phyloP scores from a whole-genome alignment of 2,797 vertebrate genomes.

The Oreonectes daqikongensis region DNA sequence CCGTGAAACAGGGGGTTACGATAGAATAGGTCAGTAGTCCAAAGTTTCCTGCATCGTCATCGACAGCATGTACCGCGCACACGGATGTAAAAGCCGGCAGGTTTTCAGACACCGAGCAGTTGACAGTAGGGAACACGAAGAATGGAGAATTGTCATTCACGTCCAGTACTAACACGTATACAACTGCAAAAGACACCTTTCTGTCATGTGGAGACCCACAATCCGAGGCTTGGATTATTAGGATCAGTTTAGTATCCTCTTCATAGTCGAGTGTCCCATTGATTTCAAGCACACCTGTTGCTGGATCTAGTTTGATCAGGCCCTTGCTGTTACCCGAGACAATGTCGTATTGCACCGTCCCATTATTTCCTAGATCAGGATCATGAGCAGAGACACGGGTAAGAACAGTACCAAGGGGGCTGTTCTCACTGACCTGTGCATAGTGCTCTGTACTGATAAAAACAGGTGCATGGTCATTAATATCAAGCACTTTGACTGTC shows the following conservation, averaged over 20 bases:
- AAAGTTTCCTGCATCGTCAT: conserved; percentile 85
- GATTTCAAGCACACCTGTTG: conserved; percentile 81
- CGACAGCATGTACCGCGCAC: conserved; percentile 83
- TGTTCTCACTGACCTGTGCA: conserved; percentile 80
- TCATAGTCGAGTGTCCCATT: conserved; percentile 85
- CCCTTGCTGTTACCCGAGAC: conserved; percentile 84
- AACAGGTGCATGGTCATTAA: conserved; percentile 85
- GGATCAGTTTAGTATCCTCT: conserved; percentile 76
- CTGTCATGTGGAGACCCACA: conserved; percentile 63
- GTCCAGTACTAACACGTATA: conserved; percentile 82
- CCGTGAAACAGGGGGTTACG: conserved; percentile 80
- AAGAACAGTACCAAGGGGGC: conserved; percentile 74
- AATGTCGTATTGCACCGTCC: conserved; percentile 77
- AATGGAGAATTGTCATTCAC: conserved; percentile 91
- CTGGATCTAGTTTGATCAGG: conserved; percentile 62
- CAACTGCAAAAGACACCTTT: conserved; percentile 79
- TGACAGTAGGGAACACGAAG: conserved; percentile 82
- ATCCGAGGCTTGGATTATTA: conserved; percentile 85
- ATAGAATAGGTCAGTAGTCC: conserved; percentile 88
- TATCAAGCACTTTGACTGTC: conserved; percentile 83
- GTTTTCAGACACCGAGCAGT: conserved; percentile 85
- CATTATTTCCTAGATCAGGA: conserved; percentile 77
- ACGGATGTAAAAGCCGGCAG: conserved; percentile 80
- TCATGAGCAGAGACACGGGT: conserved; percentile 81
- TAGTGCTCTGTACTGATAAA: conserved; percentile 81